A percentile compares a stretch with the other conserved stretches of the same genome.
These are phyloP conservation scores for Macrosteles quadrilineatus DNA, from an alignment of 1,140 invertebrate species.

Conservation along the genomic window DNA sequence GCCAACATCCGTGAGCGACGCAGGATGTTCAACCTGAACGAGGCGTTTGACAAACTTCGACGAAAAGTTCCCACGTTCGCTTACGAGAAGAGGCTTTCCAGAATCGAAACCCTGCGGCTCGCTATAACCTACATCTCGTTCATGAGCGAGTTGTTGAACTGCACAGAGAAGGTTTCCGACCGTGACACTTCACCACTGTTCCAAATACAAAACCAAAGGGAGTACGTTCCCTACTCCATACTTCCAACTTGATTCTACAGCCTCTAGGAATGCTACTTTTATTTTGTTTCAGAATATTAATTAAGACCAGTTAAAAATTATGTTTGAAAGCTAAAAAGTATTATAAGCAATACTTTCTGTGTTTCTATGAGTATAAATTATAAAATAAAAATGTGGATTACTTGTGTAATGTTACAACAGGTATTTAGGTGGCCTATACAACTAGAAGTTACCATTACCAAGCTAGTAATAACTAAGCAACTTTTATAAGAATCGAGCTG, in stretches of 20 bases:
- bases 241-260: slow-evolving; percentile 3
- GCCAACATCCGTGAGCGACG: slow-evolving; percentile 94
- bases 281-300: no score
- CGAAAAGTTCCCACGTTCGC: slow-evolving; percentile 98
- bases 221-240: slow-evolving; percentile 45
- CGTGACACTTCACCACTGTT: slow-evolving; percentile 37
- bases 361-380: no score
- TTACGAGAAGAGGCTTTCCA: slow-evolving; percentile 96
- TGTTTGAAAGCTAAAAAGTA: no score
- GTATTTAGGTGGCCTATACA: no score
- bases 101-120: slow-evolving; percentile 94
- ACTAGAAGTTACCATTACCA: no score
- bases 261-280: background rate
- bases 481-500: no score
- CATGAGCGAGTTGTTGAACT: slow-evolving; percentile 83
- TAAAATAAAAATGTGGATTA: no score
- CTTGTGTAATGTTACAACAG: no score
- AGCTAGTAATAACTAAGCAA: no score
- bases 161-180: slow-evolving; percentile 45
- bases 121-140: slow-evolving; percentile 99
- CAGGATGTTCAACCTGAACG: slow-evolving; percentile 97
- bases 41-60: slow-evolving; percentile 92
- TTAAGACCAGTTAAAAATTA: no score
- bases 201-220: slow-evolving; percentile 38
- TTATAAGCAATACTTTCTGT: no score